Evolutionary conservation across 2,888 invertebrate species (phyloP).

Genomic region (Drosophila affinis): DNA sequence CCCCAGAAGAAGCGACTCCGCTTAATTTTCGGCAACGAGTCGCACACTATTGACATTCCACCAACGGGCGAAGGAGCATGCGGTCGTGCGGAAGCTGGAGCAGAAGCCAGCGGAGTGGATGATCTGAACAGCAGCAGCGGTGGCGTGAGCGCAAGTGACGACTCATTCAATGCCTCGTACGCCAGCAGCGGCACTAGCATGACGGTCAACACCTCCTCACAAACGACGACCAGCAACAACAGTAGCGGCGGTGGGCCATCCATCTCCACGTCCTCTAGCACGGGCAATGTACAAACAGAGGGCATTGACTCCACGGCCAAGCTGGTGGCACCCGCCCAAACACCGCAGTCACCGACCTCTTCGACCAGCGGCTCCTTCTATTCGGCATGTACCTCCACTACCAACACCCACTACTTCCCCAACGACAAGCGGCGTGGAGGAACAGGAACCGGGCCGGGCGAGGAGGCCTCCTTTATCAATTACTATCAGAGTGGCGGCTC

Average conservation of each 20-base stretch:
- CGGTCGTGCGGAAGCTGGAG: background rate
- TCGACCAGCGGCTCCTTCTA: slow-evolving; percentile 69
- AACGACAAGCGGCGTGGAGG: slow-evolving; percentile 47
- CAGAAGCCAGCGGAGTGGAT: slow-evolving; percentile 49
- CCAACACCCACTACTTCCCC: slow-evolving; percentile 58
- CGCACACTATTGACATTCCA: slow-evolving; percentile 94
- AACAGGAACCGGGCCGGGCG: slow-evolving; percentile 28
- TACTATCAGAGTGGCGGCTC: slow-evolving; percentile 22
- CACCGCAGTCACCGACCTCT: slow-evolving; percentile 50
- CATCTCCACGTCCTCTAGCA: slow-evolving; percentile 52
- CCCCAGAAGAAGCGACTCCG: slow-evolving; percentile 93
- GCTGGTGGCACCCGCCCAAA: slow-evolving; percentile 40
- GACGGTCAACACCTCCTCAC: slow-evolving; percentile 44
- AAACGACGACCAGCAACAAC: slow-evolving; percentile 26
- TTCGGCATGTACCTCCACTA: slow-evolving; percentile 70
- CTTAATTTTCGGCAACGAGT: slow-evolving; percentile 94
- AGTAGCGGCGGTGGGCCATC: slow-evolving; percentile 41
- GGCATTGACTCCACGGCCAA: slow-evolving; percentile 38
- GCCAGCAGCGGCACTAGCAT: slow-evolving; percentile 53
- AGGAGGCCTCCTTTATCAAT: slow-evolving; percentile 28
- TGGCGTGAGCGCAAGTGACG: slow-evolving; percentile 57
- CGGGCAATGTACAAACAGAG: slow-evolving; percentile 2
- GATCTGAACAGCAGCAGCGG: slow-evolving; percentile 63
- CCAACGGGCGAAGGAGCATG: slow-evolving; percentile 80
- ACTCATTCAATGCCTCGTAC: slow-evolving; percentile 68